phyloP scores from a whole-genome alignment of 1,140 invertebrate genomes.

The Halictus rubicundus region DNA sequence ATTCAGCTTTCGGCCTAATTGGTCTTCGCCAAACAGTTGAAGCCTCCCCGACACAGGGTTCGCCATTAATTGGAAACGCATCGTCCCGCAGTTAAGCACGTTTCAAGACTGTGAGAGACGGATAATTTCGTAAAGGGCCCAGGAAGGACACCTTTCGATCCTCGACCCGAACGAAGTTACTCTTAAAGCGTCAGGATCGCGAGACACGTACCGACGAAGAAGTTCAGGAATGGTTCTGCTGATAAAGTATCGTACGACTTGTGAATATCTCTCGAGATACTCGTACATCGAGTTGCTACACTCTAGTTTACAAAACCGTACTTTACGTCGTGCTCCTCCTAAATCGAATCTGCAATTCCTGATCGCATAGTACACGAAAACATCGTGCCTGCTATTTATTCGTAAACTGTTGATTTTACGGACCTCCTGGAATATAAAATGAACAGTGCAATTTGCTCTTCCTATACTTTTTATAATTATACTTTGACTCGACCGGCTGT shows the following conservation, averaged over 20 bases:
- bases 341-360: no score
- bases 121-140: slow-evolving; percentile 45
- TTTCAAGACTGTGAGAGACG: slow-evolving; percentile 5
- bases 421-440: no score
- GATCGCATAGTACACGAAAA: no score
- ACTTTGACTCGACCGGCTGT: no score
- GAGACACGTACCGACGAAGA: slow-evolving; percentile 45
- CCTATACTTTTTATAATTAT: no score
- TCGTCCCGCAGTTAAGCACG: background rate
- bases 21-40: no score
- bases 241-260: slow-evolving; percentile 34
- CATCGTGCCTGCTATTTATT: no score
- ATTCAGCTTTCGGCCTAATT: no score
- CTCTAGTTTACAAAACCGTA: slow-evolving; percentile 17
- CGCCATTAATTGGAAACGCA: no score
- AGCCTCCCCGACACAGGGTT: no score
- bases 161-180: slow-evolving; percentile 59
- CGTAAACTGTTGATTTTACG: no score
- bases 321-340: background rate
- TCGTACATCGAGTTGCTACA: background rate
- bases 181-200: slow-evolving; percentile 44
- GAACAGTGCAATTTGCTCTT: no score
- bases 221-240: slow-evolving; percentile 27
- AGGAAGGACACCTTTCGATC: slow-evolving; percentile 14
- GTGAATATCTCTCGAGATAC: slow-evolving; percentile 48